phyloP scores from a whole-genome alignment of 2,888 invertebrate species.

The Ecdyonurus torrentis region DNA sequence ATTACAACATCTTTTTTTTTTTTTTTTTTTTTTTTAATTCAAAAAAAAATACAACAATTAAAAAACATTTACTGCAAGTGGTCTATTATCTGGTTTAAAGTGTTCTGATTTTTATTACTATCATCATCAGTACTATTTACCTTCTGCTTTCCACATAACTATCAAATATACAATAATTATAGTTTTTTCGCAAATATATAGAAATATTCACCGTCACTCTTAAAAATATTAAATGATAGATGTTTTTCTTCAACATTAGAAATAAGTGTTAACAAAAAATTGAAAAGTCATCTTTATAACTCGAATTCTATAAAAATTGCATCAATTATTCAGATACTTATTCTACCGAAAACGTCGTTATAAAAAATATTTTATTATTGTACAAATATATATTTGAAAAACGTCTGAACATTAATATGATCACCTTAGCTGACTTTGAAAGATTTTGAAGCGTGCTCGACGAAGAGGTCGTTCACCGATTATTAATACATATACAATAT shows the following conservation, averaged over 20 bases:
- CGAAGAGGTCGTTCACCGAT: not conserved
- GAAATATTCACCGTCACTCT: too few species aligned
- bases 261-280: not conserved
- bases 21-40: too few species aligned
- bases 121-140: too few species aligned
- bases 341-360: not conserved
- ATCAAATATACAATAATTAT: too few species aligned
- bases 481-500: not conserved
- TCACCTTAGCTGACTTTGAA: not conserved
- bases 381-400: not conserved
- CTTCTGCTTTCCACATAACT: too few species aligned
- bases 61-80: too few species aligned
- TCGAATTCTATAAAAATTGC: not conserved
- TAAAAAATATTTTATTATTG: not conserved
- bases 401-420: not conserved
- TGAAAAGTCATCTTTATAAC: not conserved
- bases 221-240: not conserved
- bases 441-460: not conserved
- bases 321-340: not conserved
- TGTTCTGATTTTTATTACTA: too few species aligned
- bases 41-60: too few species aligned
- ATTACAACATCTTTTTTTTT: too few species aligned
- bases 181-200: too few species aligned
- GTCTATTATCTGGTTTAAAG: too few species aligned
- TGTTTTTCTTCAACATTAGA: not conserved